Conservation (phyloP, 2,888 invertebrate genomes). For the Callyntrura sp. region DNA sequence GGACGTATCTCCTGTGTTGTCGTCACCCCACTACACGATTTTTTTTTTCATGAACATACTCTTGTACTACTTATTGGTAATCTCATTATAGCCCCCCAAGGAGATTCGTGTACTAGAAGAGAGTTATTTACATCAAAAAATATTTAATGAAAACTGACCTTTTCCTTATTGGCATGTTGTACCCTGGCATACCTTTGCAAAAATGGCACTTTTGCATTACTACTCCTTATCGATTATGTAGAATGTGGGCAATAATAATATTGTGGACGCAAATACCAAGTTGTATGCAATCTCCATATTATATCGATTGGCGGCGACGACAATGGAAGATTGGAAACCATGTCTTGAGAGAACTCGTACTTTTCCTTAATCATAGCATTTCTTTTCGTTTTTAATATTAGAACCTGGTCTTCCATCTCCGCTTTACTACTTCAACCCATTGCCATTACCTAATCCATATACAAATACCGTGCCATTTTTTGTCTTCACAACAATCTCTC, state of each 20-base stretch:
- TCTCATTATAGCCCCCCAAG: no score
- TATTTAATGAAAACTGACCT: conserved; percentile 61
- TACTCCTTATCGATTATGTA: neutral
- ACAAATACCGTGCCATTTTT: conserved; percentile 25
- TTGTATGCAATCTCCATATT: no score
- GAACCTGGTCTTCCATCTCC: neutral
- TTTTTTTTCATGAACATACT: conserved; percentile 25
- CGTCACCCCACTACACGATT: neutral
- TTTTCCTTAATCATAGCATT: neutral
- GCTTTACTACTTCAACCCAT: neutral
- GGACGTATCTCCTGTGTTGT: no score
- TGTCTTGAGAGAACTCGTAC: conserved; percentile 13
- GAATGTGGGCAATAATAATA: neutral
- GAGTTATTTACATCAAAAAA: conserved; percentile 8
- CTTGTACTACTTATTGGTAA: conserved; percentile 3
- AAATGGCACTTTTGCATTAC: neutral
- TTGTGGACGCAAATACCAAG: no score
- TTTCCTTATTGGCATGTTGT: conserved; percentile 40
- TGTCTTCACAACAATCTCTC: conserved; percentile 24
- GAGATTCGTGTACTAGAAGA: neutral
- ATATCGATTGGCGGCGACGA: no score
- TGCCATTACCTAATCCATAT: neutral
- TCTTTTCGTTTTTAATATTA: conserved; percentile 16
- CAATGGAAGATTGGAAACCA: conserved; percentile 47
- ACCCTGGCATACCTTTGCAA: neutral